Conservation (phyloP, 2,888 invertebrate species). For the Pseudococcus viburni region DNA sequence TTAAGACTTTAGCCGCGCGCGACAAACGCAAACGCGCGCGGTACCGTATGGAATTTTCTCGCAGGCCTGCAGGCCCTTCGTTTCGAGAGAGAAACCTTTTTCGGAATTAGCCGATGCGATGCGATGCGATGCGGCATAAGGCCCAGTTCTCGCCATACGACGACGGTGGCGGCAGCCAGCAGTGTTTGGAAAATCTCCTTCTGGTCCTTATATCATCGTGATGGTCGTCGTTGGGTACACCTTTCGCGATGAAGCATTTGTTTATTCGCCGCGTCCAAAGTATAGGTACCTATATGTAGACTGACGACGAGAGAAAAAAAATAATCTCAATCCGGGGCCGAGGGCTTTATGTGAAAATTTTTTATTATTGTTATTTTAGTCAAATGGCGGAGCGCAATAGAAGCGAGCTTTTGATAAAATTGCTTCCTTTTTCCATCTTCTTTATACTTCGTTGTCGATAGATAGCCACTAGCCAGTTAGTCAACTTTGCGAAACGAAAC, state of each 20-base stretch:
- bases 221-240: background rate
- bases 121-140: background rate
- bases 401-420: background rate
- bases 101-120: constrained; percentile 25
- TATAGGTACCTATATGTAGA: background rate
- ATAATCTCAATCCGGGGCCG: background rate
- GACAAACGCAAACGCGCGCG: background rate
- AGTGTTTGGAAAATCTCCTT: background rate
- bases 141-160: background rate
- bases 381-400: background rate
- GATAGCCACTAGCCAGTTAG: too few relatives aligned
- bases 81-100: constrained; percentile 23
- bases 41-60: constrained; percentile 54
- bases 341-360: background rate
- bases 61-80: background rate
- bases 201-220: background rate
- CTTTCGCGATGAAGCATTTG: background rate
- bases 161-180: background rate
- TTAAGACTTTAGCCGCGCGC: constrained; percentile 5
- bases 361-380: constrained; percentile 14
- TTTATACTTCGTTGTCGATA: too few relatives aligned
- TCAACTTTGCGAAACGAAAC: too few relatives aligned
- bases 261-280: background rate
- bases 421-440: background rate
- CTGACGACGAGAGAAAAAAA: background rate